These are phyloP conservation scores for Temnothorax unifasciatus DNA, from an alignment of 2,888 invertebrate genomes.

Conservation along the genomic window DNA sequence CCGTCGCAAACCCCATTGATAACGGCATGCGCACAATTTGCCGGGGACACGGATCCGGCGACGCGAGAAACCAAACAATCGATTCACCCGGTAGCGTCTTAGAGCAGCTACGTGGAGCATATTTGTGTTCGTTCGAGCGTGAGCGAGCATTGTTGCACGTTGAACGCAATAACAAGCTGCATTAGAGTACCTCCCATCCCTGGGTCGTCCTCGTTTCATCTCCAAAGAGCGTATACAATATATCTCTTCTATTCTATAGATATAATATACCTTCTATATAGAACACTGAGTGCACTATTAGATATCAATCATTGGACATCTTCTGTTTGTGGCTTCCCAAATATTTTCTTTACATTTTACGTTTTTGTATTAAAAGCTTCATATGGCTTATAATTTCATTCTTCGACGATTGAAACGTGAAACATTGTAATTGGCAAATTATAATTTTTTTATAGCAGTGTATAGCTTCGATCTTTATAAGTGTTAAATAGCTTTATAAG, in stretches of 20 bases:
- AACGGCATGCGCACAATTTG: slow-evolving; percentile 35
- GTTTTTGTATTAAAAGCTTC: not conserved
- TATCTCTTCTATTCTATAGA: not conserved
- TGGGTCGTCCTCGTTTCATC: slow-evolving; percentile 3
- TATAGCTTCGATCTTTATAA: too few relatives aligned
- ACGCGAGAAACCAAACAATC: slow-evolving; percentile 53
- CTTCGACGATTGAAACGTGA: not conserved
- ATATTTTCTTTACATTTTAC: not conserved
- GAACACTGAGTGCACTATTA: not conserved
- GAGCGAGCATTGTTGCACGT: slow-evolving; percentile 50
- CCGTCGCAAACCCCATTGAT: not conserved
- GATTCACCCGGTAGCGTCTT: slow-evolving; percentile 52
- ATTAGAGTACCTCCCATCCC: slow-evolving; percentile 25
- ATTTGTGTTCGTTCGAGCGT: slow-evolving; percentile 49
- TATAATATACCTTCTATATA: not conserved
- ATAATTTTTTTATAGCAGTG: not conserved
- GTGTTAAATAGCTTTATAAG: too few relatives aligned
- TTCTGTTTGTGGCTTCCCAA: not conserved
- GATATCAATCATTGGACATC: not conserved
- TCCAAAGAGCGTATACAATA: slow-evolving; percentile 16
- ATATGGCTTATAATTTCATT: not conserved
- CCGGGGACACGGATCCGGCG: slow-evolving; percentile 24
- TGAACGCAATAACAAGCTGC: slow-evolving; percentile 50
- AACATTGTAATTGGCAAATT: not conserved
- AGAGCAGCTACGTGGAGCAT: slow-evolving; percentile 34